A percentile compares a stretch with the other conserved stretches of the same genome.
Conservation (phyloP, 1,140 invertebrate genomes). For the Semibalanus balanoides region DNA sequence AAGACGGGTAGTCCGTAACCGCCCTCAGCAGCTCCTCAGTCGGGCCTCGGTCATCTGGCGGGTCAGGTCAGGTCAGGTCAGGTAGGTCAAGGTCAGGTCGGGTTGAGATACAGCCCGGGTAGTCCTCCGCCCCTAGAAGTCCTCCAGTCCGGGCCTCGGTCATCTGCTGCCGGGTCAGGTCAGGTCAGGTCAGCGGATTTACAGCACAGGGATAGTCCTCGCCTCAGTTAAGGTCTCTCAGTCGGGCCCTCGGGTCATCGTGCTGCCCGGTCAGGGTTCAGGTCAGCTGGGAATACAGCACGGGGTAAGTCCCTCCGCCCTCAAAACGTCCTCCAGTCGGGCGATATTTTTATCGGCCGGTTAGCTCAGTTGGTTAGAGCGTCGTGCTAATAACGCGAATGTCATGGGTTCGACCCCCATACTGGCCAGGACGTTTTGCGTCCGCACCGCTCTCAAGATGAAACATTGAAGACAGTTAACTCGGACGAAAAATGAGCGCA, state of each 20-base stretch:
- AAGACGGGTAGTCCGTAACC: constrained; percentile 65
- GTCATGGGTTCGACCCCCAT: no score
- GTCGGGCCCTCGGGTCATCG: constrained; percentile 61
- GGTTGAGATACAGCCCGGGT: constrained; percentile 52
- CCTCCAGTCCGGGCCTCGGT: constrained; percentile 71
- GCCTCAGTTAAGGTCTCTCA: constrained; percentile 61
- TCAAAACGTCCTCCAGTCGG: constrained; percentile 59
- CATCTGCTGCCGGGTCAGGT: constrained; percentile 23
- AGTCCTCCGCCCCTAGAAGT: constrained; percentile 67
- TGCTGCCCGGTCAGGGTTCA: constrained; percentile 7
- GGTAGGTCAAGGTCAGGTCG: no score
- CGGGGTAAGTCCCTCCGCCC: constrained; percentile 75
- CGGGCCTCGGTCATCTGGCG: constrained; percentile 54
- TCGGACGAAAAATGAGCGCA: no score
- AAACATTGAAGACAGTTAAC: no score
- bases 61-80: background rate
- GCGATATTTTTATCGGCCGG: constrained; percentile 49
- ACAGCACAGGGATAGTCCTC: constrained; percentile 59
- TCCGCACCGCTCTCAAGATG: no score
- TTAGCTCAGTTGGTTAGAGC: no score
- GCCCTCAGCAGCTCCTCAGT: constrained; percentile 61
- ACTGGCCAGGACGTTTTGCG: no score
- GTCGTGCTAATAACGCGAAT: no score
- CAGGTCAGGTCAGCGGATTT: no score
- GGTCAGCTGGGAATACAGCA: constrained; percentile 51